phyloP scores from a whole-genome alignment of 2,797 vertebrate species.

The Clarias platycephalus region DNA sequence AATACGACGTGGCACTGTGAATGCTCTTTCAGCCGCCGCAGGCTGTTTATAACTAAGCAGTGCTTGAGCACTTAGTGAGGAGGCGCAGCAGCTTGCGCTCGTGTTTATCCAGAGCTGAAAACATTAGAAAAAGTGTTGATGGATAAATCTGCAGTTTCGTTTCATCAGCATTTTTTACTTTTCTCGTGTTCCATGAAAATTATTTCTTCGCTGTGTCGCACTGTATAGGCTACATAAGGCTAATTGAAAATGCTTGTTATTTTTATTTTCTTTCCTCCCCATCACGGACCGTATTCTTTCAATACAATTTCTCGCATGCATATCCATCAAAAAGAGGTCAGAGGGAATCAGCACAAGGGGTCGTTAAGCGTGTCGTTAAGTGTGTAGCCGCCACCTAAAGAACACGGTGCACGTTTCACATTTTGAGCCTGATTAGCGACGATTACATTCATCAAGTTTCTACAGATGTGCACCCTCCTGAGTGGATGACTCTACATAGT shows the following conservation, averaged over 20 bases:
- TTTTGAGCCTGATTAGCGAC: background rate
- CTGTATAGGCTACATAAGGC: background rate
- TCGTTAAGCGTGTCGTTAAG: no score
- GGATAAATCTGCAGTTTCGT: background rate
- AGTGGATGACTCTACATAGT: constrained; percentile 16
- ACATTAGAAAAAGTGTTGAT: background rate
- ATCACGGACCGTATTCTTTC: background rate
- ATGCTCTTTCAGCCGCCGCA: background rate
- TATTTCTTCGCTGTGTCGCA: background rate
- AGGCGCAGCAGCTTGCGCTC: background rate
- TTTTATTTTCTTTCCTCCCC: background rate
- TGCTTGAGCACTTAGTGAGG: background rate
- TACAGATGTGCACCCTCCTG: constrained; percentile 1
- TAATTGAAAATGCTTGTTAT: background rate
- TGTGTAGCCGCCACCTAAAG: no score
- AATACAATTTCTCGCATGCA: no score
- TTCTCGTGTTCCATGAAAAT: no score
- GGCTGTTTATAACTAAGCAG: constrained; percentile 10
- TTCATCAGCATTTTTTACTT: constrained; percentile 5
- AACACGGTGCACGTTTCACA: background rate
- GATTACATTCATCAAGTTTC: constrained; percentile 1
- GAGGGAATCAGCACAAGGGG: no score
- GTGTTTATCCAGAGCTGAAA: background rate
- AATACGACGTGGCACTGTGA: background rate
- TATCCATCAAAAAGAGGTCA: background rate